A percentile compares a stretch with the other conserved stretches of the same genome.
Evolutionary conservation across 2,888 invertebrate species (phyloP).

Genomic region (Ornithoptera alexandrae): DNA sequence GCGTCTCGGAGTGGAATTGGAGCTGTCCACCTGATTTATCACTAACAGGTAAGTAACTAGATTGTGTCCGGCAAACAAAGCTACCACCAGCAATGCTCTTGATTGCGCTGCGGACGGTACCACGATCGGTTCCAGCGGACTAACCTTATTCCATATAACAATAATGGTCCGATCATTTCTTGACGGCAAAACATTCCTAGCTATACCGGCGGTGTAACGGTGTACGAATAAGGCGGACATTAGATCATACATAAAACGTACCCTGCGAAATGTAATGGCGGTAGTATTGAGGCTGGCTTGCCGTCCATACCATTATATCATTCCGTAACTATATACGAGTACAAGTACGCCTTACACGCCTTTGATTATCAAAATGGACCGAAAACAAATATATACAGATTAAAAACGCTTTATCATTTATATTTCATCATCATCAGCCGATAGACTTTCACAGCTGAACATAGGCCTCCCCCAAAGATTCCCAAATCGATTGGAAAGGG

Average conservation of each 20-base stretch:
- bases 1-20: too few relatives aligned
- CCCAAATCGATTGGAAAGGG: too few relatives aligned
- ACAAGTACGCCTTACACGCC: neutral
- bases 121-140: constrained; percentile 61
- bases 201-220: constrained; percentile 34
- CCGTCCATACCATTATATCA: neutral
- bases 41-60: too few relatives aligned
- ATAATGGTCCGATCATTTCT: constrained; percentile 72
- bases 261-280: neutral
- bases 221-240: constrained; percentile 33
- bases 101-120: constrained; percentile 59
- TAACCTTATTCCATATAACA: constrained; percentile 74
- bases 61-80: too few relatives aligned
- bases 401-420: too few relatives aligned
- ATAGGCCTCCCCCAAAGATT: too few relatives aligned
- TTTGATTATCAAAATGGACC: neutral
- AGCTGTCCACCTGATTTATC: too few relatives aligned
- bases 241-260: constrained; percentile 16
- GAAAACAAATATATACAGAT: neutral
- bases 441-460: too few relatives aligned
- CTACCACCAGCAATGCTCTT: constrained; percentile 37
- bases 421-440: too few relatives aligned
- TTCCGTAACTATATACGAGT: neutral
- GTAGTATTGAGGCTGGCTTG: neutral
- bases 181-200: constrained; percentile 63